Base-by-base conservation (phyloP, 1,140 invertebrate genomes). In the Ips typographus region DNA sequence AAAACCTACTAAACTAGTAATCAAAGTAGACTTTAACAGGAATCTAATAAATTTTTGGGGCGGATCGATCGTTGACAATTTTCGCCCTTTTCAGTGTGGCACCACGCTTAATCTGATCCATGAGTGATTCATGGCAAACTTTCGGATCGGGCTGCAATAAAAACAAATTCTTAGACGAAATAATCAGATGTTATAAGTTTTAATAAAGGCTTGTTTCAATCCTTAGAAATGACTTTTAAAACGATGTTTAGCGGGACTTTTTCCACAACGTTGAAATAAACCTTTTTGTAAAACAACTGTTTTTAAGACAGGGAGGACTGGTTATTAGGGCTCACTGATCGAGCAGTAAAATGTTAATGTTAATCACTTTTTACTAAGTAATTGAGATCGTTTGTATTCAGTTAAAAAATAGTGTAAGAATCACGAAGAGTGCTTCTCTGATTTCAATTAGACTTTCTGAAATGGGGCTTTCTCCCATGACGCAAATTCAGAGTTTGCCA, bases 21-120 rank as follows among this genome's bases (percentile, higher is more conserved):
- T 22, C 22, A 22, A 22, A 22, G 22, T 22, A 22, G 22, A 22
- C 22, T 22, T 22, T 22, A 22, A 22, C 47, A 43, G 22, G 4
- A 53, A 4, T 61, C 69, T 67, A 77, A 59, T 76, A 78, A 60
- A 80, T 80, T 68, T 80, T 80, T 6, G 79, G 79, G 41, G 79
- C 79, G 8, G 79, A 80, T 49, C 79, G 42, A 69, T 80, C 79
- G 66, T 80, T 80, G 38, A 79, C 72, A n/a, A 78, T 71, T 71
- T 79, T 78, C 8, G 79, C 76, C 72, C 90, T 86, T 52, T 85
- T 88, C 58, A 95, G 80, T 2, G 89, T 88, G 1, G 91, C 93
- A 40, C 93, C 93, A 51, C 90, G 85, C 76, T 93, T 90, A 53
- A 96, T 95, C 76, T 96, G 94, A 84, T 95, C 93, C 92, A 95